Evolutionary conservation across 1,140 invertebrate genomes (phyloP).

Genomic region (Brevipalpus yothersi): DNA sequence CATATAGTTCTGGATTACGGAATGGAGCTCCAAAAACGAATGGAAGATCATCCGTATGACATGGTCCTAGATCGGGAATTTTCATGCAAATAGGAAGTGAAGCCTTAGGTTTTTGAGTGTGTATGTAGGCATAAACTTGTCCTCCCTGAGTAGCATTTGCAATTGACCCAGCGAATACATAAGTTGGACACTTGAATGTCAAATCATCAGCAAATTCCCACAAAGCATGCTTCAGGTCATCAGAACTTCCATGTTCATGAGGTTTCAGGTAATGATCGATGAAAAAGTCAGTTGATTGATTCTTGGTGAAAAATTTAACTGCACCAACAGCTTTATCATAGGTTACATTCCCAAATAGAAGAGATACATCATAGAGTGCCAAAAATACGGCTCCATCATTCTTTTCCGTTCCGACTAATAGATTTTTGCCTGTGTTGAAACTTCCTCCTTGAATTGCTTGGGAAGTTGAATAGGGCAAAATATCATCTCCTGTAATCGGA

Average conservation of each 20-base stretch:
- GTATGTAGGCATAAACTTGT: background rate
- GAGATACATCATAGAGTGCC: background rate
- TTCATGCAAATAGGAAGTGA: background rate
- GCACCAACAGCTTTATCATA: no score
- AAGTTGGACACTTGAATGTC: background rate
- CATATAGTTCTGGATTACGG: background rate
- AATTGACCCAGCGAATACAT: background rate
- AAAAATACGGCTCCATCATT: background rate
- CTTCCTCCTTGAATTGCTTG: background rate
- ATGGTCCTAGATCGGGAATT: background rate
- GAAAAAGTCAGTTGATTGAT: no score
- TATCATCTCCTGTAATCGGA: background rate
- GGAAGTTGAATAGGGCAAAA: background rate
- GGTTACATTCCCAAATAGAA: no score
- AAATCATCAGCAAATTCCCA: slow-evolving; percentile 10
- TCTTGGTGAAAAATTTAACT: no score
- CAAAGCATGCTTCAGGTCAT: slow-evolving; percentile 18
- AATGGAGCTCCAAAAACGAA: background rate
- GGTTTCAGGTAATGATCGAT: no score
- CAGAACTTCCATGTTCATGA: no score
- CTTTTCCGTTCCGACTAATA: background rate
- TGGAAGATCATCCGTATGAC: background rate
- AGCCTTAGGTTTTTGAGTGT: background rate
- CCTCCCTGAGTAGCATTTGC: background rate
- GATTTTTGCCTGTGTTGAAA: background rate